Conservation (phyloP, 2,888 invertebrate species). For the Acanthosepion pharaonis region DNA sequence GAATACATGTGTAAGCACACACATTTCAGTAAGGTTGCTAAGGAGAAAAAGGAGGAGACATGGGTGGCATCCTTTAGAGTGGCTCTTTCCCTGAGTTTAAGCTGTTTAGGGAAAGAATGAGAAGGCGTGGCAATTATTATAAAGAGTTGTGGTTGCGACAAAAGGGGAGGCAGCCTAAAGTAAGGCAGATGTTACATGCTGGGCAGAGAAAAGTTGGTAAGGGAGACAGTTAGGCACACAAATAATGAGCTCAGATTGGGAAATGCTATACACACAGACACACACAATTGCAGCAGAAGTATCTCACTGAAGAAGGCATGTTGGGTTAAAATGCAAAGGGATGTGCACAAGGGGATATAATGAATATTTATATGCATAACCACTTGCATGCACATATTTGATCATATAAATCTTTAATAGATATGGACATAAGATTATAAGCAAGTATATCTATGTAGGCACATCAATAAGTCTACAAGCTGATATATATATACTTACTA, state of each 20-base stretch:
- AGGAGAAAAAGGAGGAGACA: conserved; percentile 25
- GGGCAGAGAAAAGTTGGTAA: neutral
- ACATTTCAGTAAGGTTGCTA: conserved; percentile 18
- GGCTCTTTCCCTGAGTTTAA: neutral
- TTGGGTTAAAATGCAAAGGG: neutral
- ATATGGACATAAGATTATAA: neutral
- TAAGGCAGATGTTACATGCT: conserved; percentile 1
- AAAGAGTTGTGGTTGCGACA: neutral
- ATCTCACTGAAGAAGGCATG: neutral
- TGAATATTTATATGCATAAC: conserved; percentile 11
- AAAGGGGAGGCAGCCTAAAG: conserved; percentile 20
- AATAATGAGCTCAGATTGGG: neutral
- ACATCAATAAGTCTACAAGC: too few relatives aligned
- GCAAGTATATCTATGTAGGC: neutral
- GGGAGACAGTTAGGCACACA: neutral
- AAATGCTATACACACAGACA: neutral
- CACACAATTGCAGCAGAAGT: neutral
- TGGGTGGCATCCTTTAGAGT: neutral
- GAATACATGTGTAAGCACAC: neutral
- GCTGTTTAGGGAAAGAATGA: neutral
- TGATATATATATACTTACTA: too few relatives aligned
- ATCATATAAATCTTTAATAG: neutral
- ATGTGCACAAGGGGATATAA: conserved; percentile 2
- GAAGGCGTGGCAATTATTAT: neutral
- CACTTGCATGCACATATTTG: neutral